Evolutionary conservation across 2,113 vertebrate species (phyloP).

Genomic region (Cyphomyrus discorhynchus): DNA sequence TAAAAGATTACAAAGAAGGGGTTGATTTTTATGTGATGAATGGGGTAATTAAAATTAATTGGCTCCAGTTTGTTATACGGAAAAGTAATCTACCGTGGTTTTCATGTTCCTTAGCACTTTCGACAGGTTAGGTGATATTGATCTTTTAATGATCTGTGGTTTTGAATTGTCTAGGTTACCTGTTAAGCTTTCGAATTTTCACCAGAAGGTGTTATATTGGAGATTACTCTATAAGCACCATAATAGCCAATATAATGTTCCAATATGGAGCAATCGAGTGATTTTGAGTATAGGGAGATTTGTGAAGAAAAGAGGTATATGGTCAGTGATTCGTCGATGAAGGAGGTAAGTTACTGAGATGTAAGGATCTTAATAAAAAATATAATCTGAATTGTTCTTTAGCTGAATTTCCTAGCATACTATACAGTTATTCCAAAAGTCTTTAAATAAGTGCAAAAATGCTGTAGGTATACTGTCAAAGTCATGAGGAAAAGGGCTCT

Average conservation of each 20-base stretch:
- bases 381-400: no score
- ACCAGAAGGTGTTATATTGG: not conserved
- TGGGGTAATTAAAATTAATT: not conserved
- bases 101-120: not conserved
- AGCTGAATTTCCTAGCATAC: not conserved
- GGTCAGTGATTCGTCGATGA: not conserved
- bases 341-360: not conserved
- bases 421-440: not conserved
- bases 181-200: not conserved
- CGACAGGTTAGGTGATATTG: not conserved
- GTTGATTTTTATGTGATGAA: not conserved
- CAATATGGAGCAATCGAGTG: no score
- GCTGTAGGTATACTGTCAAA: no score
- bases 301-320: no score
- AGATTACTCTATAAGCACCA: no score
- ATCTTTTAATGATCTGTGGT: not conserved
- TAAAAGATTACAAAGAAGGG: not conserved
- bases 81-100: not conserved
- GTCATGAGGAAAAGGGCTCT: no score
- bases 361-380: no score
- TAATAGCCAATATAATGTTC: no score
- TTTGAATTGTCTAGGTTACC: not conserved
- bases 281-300: no score
- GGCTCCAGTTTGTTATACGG: not conserved
- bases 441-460: no score